A percentile compares a stretch with the other conserved stretches of the same genome.
phyloP scores from a whole-genome alignment of 2,888 invertebrate genomes.

The Sarcophaga carnaria region DNA sequence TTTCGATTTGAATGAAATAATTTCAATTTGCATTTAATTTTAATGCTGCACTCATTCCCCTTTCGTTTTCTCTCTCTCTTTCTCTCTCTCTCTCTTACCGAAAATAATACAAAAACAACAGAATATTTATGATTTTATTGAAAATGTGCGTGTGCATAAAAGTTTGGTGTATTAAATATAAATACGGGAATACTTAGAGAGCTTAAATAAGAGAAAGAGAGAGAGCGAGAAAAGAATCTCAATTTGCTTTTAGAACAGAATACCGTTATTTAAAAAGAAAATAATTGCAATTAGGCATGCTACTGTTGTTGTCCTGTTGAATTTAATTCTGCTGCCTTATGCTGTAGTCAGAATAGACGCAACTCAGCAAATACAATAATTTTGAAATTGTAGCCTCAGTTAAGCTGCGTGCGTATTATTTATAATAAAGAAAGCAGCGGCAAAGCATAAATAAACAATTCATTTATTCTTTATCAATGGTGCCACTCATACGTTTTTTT shows the following conservation, averaged over 20 bases:
- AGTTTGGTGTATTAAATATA: conserved; percentile 8
- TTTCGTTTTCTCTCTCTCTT: conserved; percentile 1
- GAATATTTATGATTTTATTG: neutral
- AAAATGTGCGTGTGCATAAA: neutral
- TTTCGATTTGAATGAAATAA: conserved; percentile 63
- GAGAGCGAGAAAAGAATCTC: neutral
- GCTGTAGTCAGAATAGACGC: too few relatives aligned
- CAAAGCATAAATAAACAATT: too few relatives aligned
- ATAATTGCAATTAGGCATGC: conserved; percentile 22
- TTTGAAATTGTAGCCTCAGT: too few relatives aligned
- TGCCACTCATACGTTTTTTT: too few relatives aligned
- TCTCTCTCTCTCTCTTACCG: neutral
- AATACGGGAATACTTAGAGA: neutral
- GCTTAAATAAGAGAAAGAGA: conserved; percentile 6
- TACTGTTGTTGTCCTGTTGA: neutral
- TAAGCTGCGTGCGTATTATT: too few relatives aligned
- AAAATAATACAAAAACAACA: conserved; percentile 2
- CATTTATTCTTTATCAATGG: too few relatives aligned
- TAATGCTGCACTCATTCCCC: conserved; percentile 49
- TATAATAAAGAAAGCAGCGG: too few relatives aligned
- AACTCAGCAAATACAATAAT: too few relatives aligned
- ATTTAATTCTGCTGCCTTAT: neutral
- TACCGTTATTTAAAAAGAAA: conserved; percentile 30
- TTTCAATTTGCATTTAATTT: conserved; percentile 68
- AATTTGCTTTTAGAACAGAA: conserved; percentile 28